A percentile compares a stretch with the other conserved stretches of the same genome.
Evolutionary conservation across 2,113 vertebrate species (phyloP).

Genomic region (Hypomesus transpacificus): DNA sequence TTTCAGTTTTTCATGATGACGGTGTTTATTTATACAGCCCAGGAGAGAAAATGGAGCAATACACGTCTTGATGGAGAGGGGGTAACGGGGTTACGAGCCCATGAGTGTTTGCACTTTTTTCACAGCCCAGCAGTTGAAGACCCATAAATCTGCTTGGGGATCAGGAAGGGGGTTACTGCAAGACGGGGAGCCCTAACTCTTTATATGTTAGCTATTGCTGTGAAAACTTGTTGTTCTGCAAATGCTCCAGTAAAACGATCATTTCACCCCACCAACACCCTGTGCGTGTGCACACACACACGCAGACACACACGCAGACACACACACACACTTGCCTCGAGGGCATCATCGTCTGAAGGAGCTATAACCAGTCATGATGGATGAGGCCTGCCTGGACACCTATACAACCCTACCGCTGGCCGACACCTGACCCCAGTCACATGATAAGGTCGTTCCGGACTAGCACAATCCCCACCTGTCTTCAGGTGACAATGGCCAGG

Average conservation of each 20-base stretch:
- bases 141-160: conserved; percentile 66
- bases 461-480: conserved; percentile 76
- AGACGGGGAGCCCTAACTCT: conserved; percentile 62
- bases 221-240: conserved; percentile 66
- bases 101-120: conserved; percentile 65
- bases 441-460: conserved; percentile 73
- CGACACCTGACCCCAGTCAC: conserved; percentile 75
- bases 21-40: conserved; percentile 61
- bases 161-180: conserved; percentile 65
- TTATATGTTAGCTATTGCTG: conserved; percentile 52
- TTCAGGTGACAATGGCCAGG: conserved; percentile 71
- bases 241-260: conserved; percentile 69
- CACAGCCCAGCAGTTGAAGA: conserved; percentile 46
- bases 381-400: conserved; percentile 72
- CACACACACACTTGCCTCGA: conserved; percentile 41
- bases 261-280: conserved; percentile 7
- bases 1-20: conserved; percentile 49
- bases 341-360: conserved; percentile 58
- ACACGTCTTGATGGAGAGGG: conserved; percentile 38
- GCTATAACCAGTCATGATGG: conserved; percentile 73
- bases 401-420: conserved; percentile 64
- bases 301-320: conserved; percentile 15
- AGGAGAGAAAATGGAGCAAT: conserved; percentile 56
- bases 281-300: conserved; percentile 7
- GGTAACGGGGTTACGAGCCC: conserved; percentile 65